Percentiles rank a stretch among this genome's conserved stretches.
Conservation (phyloP, 2,888 invertebrate genomes). For the Allophyes oxyacanthae region DNA sequence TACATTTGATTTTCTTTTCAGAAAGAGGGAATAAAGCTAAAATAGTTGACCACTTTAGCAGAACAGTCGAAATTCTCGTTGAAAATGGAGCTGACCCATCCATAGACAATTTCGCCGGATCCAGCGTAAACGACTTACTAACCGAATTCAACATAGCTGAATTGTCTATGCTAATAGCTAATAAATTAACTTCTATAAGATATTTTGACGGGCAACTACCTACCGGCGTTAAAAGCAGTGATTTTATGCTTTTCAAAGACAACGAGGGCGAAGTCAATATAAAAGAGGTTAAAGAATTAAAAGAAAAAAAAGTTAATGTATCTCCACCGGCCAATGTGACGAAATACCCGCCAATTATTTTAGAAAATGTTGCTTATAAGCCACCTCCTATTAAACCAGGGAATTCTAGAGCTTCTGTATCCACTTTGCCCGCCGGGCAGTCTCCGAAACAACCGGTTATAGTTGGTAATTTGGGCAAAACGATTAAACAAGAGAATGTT, state of each 20-base stretch:
- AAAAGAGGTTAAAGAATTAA: background rate
- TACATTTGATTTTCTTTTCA: conserved; percentile 52
- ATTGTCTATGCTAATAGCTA: conserved; percentile 71
- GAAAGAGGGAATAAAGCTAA: conserved; percentile 71
- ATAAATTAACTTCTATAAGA: conserved; percentile 57
- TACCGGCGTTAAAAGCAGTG: conserved; percentile 32
- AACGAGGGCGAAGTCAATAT: conserved; percentile 58
- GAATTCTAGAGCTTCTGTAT: background rate
- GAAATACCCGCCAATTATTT: background rate
- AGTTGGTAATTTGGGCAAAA: background rate
- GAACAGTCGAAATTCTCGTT: conserved; percentile 79
- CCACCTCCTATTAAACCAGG: background rate
- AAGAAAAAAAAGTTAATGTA: background rate
- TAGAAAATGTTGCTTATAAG: conserved; percentile 9
- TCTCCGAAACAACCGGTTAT: background rate
- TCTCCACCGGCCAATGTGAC: background rate
- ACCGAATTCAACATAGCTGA: conserved; percentile 74
- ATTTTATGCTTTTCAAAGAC: conserved; percentile 67
- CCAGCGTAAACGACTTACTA: conserved; percentile 79
- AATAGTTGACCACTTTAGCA: conserved; percentile 67
- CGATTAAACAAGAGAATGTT: background rate
- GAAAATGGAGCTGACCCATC: conserved; percentile 80
- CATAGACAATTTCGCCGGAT: conserved; percentile 80
- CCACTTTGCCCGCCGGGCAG: background rate
- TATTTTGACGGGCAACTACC: conserved; percentile 38